These are phyloP conservation scores for Octodon degus DNA, from an alignment of 2,113 vertebrate genomes.

Conservation along the genomic window DNA sequence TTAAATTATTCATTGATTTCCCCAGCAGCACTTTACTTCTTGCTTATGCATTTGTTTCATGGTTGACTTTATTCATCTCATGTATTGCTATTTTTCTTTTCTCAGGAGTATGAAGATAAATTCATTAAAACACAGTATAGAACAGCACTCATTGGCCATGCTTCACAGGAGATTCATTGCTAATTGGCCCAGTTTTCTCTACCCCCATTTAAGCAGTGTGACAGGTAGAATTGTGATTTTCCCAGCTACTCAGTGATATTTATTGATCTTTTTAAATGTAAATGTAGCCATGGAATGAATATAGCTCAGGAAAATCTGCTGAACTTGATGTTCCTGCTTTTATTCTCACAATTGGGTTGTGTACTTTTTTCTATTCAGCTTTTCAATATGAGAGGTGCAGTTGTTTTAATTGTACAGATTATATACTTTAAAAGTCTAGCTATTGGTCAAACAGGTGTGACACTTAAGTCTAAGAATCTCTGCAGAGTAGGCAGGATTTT, in stretches of 20 bases:
- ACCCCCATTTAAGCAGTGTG: neutral
- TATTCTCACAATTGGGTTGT: neutral
- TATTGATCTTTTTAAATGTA: neutral
- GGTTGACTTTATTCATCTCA: conserved; percentile 16
- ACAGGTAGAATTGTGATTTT: neutral
- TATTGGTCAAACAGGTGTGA: neutral
- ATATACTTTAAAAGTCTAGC: neutral
- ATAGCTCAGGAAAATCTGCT: neutral
- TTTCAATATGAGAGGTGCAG: neutral
- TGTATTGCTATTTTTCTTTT: conserved; percentile 38
- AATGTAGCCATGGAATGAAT: neutral
- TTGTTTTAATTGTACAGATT: neutral
- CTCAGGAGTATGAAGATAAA: conserved; percentile 23
- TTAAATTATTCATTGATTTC: conserved; percentile 47
- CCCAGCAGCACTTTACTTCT: conserved; percentile 23
- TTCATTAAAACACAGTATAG: conserved; percentile 5
- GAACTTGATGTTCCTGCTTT: neutral
- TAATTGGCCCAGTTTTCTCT: conserved; percentile 28
- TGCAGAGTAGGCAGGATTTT: neutral
- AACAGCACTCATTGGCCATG: neutral
- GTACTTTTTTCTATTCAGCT: neutral
- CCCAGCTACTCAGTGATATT: neutral
- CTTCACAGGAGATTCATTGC: neutral
- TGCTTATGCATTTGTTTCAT: neutral
- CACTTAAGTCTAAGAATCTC: neutral